A percentile compares a stretch with the other conserved stretches of the same genome.
Evolutionary conservation across 2,113 vertebrate genomes (phyloP).

Genomic region (Malurus cyaneus): DNA sequence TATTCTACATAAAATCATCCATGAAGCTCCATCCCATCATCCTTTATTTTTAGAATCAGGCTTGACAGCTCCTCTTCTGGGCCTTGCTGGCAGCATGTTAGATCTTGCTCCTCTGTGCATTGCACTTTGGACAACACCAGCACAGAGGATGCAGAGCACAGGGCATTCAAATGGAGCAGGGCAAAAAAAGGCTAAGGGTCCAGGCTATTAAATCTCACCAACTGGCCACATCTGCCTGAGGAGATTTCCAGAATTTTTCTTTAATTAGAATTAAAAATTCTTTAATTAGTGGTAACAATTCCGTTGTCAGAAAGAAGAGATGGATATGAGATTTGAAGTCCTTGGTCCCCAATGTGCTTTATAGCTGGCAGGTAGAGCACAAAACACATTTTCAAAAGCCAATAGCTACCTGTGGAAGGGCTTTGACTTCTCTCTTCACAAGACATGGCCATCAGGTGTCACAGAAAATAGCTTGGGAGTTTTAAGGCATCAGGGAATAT

Average conservation of each 20-base stretch:
- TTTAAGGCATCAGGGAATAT: background rate
- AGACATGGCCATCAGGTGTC: background rate
- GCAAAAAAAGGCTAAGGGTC: background rate
- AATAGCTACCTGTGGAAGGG: background rate
- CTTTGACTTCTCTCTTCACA: background rate
- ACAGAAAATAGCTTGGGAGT: background rate
- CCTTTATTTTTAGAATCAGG: background rate
- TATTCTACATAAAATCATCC: background rate
- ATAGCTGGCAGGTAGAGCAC: background rate
- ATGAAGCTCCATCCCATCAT: background rate
- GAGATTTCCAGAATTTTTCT: conserved; percentile 11
- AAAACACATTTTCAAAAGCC: background rate
- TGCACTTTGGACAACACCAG: background rate
- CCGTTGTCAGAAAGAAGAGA: background rate
- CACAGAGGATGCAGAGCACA: background rate
- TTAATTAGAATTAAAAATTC: conserved; percentile 25
- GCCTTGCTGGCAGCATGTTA: background rate
- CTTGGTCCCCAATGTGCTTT: background rate
- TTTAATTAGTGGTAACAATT: conserved; percentile 4
- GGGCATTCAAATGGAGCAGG: background rate
- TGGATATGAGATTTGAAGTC: background rate
- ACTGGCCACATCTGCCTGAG: background rate
- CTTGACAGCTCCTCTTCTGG: conserved; percentile 20
- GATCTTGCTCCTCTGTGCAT: background rate
- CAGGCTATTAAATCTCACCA: background rate